These are phyloP conservation scores for Clarias fuscus DNA, from an alignment of 2,797 vertebrate genomes.

Conservation along the genomic window DNA sequence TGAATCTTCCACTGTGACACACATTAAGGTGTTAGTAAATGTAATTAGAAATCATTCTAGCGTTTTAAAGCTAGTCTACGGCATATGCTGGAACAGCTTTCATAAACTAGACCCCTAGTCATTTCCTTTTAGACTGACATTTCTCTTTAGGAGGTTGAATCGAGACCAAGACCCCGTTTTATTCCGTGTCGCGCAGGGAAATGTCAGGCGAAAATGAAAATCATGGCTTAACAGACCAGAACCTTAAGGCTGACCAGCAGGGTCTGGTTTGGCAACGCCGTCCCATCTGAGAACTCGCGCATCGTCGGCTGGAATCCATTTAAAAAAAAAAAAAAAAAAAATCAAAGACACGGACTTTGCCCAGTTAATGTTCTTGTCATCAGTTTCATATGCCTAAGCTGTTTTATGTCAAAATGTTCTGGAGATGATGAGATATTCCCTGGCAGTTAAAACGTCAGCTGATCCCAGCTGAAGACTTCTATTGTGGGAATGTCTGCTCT, in stretches of 20 bases:
- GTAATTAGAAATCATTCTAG: neutral
- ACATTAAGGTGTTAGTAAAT: neutral
- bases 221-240: neutral
- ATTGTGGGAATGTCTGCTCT: neutral
- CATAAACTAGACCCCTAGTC: neutral
- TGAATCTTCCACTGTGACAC: neutral
- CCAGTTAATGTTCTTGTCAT: constrained; percentile 31
- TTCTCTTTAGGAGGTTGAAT: constrained; percentile 15
- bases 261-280: constrained; percentile 18
- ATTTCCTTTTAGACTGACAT: constrained; percentile 1
- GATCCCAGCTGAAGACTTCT: constrained; percentile 33
- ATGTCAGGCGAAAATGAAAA: constrained; percentile 19
- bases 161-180: constrained; percentile 1
- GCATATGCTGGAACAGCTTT: neutral
- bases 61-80: neutral
- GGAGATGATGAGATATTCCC: constrained; percentile 32
- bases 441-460: constrained; percentile 35
- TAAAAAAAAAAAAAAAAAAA: constrained; percentile 37
- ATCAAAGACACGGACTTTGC: constrained; percentile 28
- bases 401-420: constrained; percentile 43
- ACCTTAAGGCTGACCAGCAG: constrained; percentile 25
- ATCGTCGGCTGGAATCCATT: constrained; percentile 28
- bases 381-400: constrained; percentile 33
- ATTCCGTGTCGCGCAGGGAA: constrained; percentile 20
- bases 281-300: neutral